A percentile compares a stretch with the other conserved stretches of the same genome.
These are phyloP conservation scores for Galbula dea DNA, from an alignment of 2,113 vertebrate genomes.

Conservation along the genomic window DNA sequence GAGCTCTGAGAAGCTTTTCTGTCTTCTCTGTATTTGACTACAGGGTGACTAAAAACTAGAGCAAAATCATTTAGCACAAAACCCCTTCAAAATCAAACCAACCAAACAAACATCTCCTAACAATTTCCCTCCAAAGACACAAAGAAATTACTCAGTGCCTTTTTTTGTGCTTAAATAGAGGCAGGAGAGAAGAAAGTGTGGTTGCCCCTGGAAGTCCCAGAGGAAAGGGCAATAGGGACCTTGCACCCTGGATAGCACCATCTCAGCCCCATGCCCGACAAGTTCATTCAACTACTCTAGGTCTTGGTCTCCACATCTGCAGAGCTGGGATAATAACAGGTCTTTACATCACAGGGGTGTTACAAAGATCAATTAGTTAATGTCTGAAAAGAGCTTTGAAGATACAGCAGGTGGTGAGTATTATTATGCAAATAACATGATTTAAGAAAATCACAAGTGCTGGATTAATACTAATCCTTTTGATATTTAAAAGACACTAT, in stretches of 20 bases:
- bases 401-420: slow-evolving; percentile 55
- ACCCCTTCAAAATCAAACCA: not conserved
- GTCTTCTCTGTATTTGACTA: not conserved
- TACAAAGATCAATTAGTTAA: slow-evolving; percentile 64
- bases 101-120: not conserved
- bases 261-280: not conserved
- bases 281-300: slow-evolving; percentile 13
- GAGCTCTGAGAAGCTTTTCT: not conserved
- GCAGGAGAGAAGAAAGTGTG: not conserved
- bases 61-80: not conserved
- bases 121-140: not conserved
- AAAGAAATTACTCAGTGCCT: not conserved
- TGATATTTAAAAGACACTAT: slow-evolving; percentile 59
- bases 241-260: accelerated
- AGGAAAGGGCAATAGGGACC: not conserved
- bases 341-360: slow-evolving; percentile 46
- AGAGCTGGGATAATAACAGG: slow-evolving; percentile 50
- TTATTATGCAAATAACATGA: slow-evolving; percentile 57
- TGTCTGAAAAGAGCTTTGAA: slow-evolving; percentile 56
- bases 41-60: not conserved
- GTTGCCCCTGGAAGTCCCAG: not conserved
- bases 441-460: slow-evolving; percentile 65
- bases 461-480: slow-evolving; percentile 64
- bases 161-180: not conserved
- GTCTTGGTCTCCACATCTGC: slow-evolving; percentile 36